Base-by-base conservation (phyloP, 2,797 vertebrate species). In the Streptopelia turtur region DNA sequence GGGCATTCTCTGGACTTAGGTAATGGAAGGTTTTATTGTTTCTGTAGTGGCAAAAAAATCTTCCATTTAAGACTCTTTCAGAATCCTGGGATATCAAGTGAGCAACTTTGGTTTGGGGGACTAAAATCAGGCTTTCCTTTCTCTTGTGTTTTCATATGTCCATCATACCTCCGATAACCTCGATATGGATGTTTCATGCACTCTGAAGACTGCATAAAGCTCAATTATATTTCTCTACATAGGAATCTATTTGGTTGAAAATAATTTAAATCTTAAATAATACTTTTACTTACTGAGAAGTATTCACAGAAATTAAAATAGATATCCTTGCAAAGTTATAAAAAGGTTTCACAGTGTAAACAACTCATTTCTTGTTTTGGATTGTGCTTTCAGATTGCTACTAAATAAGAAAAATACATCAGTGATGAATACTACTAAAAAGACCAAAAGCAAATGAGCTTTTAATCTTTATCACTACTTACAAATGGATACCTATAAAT, bases 381-480 rank as follows among this genome's bases (percentile, higher is more conserved):
- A 66, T 33, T 59, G 5, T 52, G 14, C 7, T 45, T 94, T 89
- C 13, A 71, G 23, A 14, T 59, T 21, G 27, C 35, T 31, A 31
- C 6, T 39, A 31, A 83, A 83, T 20, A 50, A 86, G 84, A 39
- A 53, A 37, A 56, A 31, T 41, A 90, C 12, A 64, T 74, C 61
- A 74, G 9, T 56, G 41, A 55, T 39, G n/a, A 80, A 27, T 75
- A 87, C 24, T 71, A 39, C 35, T 83, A 76, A 94, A 95, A 86
- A 59, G 12, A 75, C 74, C 72, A 90, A 87, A 88, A 93, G 28
- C 12, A 91, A 43, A 71, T 53, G 45, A 28, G 39, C 10, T 33
- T 95, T 87, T 93, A 65, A 59, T 83, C 68, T 78, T 87, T 76
- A 90, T 87, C 52, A 69, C 14, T 83, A 63, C 11, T 66, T 77